phyloP scores from a whole-genome alignment of 2,113 vertebrate genomes.

The Suricata suricatta region DNA sequence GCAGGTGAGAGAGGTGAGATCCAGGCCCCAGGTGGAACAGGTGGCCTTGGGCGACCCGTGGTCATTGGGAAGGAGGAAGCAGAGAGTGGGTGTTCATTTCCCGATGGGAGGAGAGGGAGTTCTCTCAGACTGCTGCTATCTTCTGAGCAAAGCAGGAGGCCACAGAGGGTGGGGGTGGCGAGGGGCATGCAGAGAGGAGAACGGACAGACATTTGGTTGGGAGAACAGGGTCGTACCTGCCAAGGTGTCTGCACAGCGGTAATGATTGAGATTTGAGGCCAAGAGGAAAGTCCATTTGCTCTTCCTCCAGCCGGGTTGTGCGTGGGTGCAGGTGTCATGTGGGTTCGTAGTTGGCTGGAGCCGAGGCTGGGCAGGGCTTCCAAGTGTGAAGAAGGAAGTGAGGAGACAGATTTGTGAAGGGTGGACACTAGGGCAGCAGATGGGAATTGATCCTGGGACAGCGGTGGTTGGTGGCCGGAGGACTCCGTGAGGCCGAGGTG shows the following conservation, averaged over 20 bases:
- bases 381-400: background rate
- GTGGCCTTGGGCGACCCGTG: background rate
- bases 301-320: background rate
- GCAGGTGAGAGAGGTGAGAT: background rate
- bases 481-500: background rate
- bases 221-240: background rate
- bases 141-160: background rate
- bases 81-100: background rate
- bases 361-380: background rate
- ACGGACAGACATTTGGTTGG: background rate
- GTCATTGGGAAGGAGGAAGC: background rate
- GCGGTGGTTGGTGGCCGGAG: background rate
- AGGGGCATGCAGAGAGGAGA: background rate
- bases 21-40: too few relatives aligned
- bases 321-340: background rate
- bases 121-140: background rate
- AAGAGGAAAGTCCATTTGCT: background rate
- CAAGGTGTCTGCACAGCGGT: accelerated
- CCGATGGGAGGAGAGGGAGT: background rate
- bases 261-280: background rate
- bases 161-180: background rate
- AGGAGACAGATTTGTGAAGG: background rate
- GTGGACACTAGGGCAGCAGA: background rate
- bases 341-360: background rate
- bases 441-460: background rate